Base-by-base conservation (phyloP, 2,797 vertebrate genomes). In the Eptatretus atami region DNA sequence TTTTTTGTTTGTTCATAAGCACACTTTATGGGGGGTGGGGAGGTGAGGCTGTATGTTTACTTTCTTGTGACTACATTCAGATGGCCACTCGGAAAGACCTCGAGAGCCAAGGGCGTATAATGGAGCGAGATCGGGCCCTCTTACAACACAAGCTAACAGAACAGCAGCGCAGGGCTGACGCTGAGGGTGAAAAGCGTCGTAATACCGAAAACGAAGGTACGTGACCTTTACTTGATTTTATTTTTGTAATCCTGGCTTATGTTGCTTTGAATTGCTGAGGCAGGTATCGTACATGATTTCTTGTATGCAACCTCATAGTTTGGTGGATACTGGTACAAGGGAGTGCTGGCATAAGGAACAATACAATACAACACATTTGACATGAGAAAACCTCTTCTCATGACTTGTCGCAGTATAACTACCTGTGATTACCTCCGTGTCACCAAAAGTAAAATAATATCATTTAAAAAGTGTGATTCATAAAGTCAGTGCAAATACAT, bases 181-280 rank as follows among this genome's bases (percentile, higher is more conserved):
- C 94, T 71, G 92, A 98, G 69, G 83, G 77, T 64, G 92, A 98
- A 69, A 95, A 82, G 75, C 81, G 87, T 60, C 81, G 86, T 64
- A 92, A 90, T 72, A 66, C 82, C 70, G 92, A 98, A 76, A 96
- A 94, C 66, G 92, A 98, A 76, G 90, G 90, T 94, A 75, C 72
- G 71, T 44, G 31, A 44, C 4, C 31, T 2, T 44, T 44, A 8
- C 4, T 44, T 5, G 31, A 44, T 44, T 44, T 44, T 44, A 44
- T 44, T 44, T 44, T 44, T 44, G 31, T 44, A 44, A 5, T 44
- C 31, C 31, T 44, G 31, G 31, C 31, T 8, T 5, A 44, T 44
- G 31, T 4, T 44, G 31, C 31, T 44, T 44, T 8, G 31, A 44
- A 44, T 44, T 44, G 31, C 31, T 44, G 31, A 44, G 31, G 31